Evolutionary conservation across 2,113 vertebrate genomes (phyloP).

Genomic region (Brevimyrus niger): DNA sequence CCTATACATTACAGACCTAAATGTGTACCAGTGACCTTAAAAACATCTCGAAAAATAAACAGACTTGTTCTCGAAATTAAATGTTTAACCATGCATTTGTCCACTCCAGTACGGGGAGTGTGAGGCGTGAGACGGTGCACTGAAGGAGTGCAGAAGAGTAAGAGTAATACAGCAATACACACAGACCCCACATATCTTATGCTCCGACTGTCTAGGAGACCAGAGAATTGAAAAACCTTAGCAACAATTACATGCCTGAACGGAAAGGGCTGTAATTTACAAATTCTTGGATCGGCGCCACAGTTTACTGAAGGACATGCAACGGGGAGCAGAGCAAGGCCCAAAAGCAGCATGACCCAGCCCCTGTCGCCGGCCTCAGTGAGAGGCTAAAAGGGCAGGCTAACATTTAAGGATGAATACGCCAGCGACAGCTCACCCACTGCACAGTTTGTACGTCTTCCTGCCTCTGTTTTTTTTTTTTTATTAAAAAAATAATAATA

Average conservation of each 20-base stretch:
- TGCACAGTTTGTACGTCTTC: neutral
- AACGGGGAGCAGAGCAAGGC: neutral
- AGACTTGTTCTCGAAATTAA: neutral
- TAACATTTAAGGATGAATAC: neutral
- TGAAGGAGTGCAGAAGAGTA: neutral
- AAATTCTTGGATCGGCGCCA: constrained; percentile 11
- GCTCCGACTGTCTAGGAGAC: neutral
- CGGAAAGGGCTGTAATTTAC: constrained; percentile 16
- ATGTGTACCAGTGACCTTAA: neutral
- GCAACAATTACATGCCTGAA: constrained; percentile 21
- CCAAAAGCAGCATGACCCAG: neutral
- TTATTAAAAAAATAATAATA: neutral
- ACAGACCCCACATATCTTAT: neutral
- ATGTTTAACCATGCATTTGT: neutral
- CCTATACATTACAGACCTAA: neutral
- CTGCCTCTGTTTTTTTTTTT: neutral
- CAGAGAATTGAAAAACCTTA: neutral
- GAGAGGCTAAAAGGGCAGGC: neutral
- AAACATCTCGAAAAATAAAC: neutral
- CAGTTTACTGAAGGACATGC: neutral
- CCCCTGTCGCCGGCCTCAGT: neutral
- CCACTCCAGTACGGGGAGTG: neutral
- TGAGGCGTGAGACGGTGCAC: neutral
- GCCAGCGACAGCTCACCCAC: neutral
- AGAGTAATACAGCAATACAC: neutral